Evolutionary conservation across 2,888 invertebrate genomes (phyloP).

Genomic region (Tachina grossa): DNA sequence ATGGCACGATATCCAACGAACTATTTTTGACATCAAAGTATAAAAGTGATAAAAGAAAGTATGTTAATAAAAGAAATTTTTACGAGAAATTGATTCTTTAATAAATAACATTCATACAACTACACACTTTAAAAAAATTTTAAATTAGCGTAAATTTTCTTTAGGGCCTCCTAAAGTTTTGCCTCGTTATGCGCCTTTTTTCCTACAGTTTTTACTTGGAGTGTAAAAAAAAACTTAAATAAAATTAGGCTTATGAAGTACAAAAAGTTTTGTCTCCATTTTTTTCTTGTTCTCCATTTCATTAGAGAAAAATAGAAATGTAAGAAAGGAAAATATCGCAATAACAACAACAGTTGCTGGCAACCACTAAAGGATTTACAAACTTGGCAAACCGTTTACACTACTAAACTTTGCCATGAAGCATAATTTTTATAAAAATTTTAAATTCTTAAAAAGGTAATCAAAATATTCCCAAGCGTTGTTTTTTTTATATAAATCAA

Average conservation of each 20-base stretch:
- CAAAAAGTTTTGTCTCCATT: conserved; percentile 45
- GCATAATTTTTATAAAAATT: not conserved
- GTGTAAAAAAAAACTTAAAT: conserved; percentile 7
- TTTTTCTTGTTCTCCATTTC: not conserved
- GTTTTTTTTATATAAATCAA: not conserved
- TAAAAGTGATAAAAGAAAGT: too few species aligned
- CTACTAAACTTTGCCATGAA: not conserved
- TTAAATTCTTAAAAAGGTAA: not conserved
- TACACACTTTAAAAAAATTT: too few species aligned
- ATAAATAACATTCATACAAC: too few species aligned
- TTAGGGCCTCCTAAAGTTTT: not conserved
- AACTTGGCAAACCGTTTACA: conserved; percentile 21
- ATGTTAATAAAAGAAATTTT: too few species aligned
- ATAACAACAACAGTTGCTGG: conserved; percentile 9
- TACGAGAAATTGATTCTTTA: too few species aligned
- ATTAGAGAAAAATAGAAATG: not conserved
- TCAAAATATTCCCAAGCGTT: too few species aligned
- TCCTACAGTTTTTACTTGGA: not conserved
- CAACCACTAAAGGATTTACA: conserved; percentile 28
- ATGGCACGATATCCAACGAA: too few species aligned
- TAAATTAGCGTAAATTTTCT: not conserved
- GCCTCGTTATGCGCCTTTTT: not conserved
- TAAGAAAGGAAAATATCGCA: conserved; percentile 6
- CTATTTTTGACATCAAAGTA: too few species aligned
- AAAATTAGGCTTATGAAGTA: conserved; percentile 55